Conservation (phyloP, 2,113 vertebrate genomes). For the Atlantisia rogersi region DNA sequence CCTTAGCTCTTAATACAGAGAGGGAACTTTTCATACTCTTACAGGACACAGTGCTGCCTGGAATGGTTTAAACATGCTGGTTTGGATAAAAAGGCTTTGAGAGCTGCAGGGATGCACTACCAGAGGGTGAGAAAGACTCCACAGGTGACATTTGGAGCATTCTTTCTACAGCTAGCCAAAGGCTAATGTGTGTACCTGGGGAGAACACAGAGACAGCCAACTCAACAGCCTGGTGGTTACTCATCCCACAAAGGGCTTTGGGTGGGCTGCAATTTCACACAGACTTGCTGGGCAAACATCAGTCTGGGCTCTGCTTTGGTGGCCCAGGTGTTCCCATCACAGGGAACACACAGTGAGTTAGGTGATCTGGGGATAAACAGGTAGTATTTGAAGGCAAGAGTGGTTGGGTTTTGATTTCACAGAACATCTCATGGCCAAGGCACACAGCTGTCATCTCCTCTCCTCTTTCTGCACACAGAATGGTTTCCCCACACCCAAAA, state of each 20-base stretch:
- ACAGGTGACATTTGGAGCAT: background rate
- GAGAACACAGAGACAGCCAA: background rate
- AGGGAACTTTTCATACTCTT: background rate
- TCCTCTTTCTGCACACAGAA: background rate
- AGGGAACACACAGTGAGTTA: background rate
- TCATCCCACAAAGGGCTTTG: background rate
- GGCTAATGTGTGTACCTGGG: background rate
- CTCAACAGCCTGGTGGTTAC: background rate
- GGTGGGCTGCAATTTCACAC: background rate
- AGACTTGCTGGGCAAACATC: background rate
- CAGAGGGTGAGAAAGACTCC: background rate
- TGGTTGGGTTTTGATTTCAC: background rate
- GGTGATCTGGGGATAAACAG: background rate
- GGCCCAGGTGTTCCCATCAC: background rate
- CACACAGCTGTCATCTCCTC: background rate
- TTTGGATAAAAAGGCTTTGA: background rate
- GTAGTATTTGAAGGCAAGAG: background rate
- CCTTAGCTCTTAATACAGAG: background rate
- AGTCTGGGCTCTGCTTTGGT: background rate
- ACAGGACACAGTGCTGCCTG: background rate
- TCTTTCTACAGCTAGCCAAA: background rate
- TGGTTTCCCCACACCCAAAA: background rate
- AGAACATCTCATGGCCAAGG: background rate
- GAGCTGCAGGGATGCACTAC: background rate
- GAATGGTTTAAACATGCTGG: background rate